A percentile compares a stretch with the other conserved stretches of the same genome.
Conservation (phyloP, 1,140 invertebrate genomes). For the Hypsibius dujardini region DNA sequence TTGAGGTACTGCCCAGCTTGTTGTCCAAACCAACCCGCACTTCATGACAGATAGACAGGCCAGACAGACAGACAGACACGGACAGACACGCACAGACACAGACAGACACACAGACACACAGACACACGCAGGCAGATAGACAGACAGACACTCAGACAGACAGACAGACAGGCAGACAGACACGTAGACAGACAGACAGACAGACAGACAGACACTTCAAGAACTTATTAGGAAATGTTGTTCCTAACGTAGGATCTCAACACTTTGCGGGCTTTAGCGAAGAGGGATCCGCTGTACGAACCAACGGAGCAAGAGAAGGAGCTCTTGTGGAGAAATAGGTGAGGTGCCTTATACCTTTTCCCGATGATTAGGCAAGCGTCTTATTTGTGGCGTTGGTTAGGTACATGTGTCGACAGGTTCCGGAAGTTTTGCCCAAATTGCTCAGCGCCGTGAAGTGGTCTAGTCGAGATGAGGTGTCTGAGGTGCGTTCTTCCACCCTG, state of each 20-base stretch:
- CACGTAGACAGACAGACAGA: too few species aligned
- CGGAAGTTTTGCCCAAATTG: conserved; percentile 40
- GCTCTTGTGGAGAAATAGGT: conserved; percentile 61
- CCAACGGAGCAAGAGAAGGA: conserved; percentile 76
- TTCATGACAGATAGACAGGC: background rate
- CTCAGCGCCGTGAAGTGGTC: conserved; percentile 42
- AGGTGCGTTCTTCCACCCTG: conserved; percentile 27
- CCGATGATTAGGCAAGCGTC: background rate
- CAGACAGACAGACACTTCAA: too few species aligned
- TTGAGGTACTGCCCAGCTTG: background rate
- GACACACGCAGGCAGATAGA: too few species aligned
- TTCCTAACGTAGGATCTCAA: conserved; percentile 15
- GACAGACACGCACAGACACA: background rate
- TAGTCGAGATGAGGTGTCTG: conserved; percentile 43
- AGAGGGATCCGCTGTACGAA: conserved; percentile 60
- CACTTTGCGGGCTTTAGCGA: conserved; percentile 38
- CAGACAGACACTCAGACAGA: too few species aligned
- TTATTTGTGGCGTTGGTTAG: too few species aligned
- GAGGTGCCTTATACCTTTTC: conserved; percentile 23
- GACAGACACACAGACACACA: too few species aligned
- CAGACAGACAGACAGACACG: background rate
- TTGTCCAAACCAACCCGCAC: background rate
- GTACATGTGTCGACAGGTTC: conserved; percentile 72
- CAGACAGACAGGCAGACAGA: too few species aligned
- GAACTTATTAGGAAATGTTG: background rate